Evolutionary conservation across 1,140 invertebrate genomes (phyloP).

Genomic region (Drosophila prosaltans): DNA sequence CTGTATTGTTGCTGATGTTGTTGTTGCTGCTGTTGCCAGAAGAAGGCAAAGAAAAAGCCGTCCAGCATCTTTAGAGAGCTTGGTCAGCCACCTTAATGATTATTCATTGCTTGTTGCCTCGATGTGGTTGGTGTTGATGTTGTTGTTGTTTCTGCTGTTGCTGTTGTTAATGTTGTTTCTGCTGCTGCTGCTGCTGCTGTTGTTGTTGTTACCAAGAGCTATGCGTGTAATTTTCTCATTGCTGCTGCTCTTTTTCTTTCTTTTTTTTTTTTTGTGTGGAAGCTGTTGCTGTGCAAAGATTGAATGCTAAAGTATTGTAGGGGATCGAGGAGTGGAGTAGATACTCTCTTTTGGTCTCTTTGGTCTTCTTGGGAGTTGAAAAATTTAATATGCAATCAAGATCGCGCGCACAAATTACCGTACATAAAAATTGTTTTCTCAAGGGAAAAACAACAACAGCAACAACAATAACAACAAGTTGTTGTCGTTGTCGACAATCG

Average conservation of each 20-base stretch:
- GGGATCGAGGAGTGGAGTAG: not conserved
- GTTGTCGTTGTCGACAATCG: slow-evolving; percentile 46
- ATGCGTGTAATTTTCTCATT: slow-evolving; percentile 81
- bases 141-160: slow-evolving; percentile 30
- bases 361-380: slow-evolving; percentile 28
- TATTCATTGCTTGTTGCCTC: slow-evolving; percentile 67
- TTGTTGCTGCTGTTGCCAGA: not conserved
- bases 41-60: slow-evolving; percentile 34
- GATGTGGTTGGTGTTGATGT: slow-evolving; percentile 42
- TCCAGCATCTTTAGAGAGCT: slow-evolving; percentile 36
- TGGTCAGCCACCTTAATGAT: slow-evolving; percentile 72
- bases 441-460: slow-evolving; percentile 54
- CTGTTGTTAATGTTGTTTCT: too few relatives aligned
- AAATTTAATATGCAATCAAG: slow-evolving; percentile 82
- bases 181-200: slow-evolving; percentile 27
- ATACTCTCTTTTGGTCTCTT: slow-evolving; percentile 15
- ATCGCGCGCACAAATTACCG: slow-evolving; percentile 81
- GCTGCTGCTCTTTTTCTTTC: slow-evolving; percentile 24
- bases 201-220: slow-evolving; percentile 38
- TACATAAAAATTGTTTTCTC: slow-evolving; percentile 80
- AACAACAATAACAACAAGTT: slow-evolving; percentile 61
- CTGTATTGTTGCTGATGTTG: not conserved
- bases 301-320: not conserved
- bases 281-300: slow-evolving; percentile 5
- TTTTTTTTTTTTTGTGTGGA: slow-evolving; percentile 23